These are phyloP conservation scores for Malthinus seriepunctatus DNA, from an alignment of 2,888 invertebrate genomes.

Conservation along the genomic window DNA sequence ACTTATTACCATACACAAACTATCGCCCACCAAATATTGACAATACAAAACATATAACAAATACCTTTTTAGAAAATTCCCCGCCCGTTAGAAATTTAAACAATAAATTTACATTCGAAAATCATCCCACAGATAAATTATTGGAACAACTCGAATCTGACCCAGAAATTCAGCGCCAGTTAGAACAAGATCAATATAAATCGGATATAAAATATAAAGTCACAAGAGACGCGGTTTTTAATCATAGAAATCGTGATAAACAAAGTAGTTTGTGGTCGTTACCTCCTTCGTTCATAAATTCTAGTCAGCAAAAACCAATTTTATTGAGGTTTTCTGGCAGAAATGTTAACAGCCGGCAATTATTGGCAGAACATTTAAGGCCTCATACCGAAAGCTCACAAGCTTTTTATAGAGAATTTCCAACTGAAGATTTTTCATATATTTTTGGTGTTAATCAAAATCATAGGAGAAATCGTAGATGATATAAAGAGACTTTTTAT, in stretches of 20 bases:
- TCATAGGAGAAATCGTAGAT: conserved; percentile 20
- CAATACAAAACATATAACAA: not conserved
- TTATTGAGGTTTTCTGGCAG: conserved; percentile 47
- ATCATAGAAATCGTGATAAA: conserved; percentile 43
- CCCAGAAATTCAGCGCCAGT: conserved; percentile 8
- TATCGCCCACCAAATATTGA: conserved; percentile 2
- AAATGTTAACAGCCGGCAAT: conserved; percentile 28
- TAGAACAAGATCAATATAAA: conserved; percentile 17
- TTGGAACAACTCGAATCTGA: conserved; percentile 2
- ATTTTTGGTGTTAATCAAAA: conserved; percentile 42
- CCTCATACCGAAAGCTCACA: conserved; percentile 25
- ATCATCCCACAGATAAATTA: not conserved
- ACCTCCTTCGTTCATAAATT: conserved; percentile 40
- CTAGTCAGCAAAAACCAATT: conserved; percentile 43
- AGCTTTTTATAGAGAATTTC: conserved; percentile 44
- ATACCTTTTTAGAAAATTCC: not conserved
- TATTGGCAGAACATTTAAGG: conserved; percentile 20
- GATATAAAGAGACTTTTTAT: conserved; percentile 13
- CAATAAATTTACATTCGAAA: not conserved
- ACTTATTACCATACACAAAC: conserved; percentile 10
- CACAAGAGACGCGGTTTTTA: conserved; percentile 18
- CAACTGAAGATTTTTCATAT: conserved; percentile 45
- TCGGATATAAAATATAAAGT: conserved; percentile 7
- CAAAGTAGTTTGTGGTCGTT: conserved; percentile 39
- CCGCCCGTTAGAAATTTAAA: not conserved